A percentile compares a stretch with the other conserved stretches of the same genome.
These are phyloP conservation scores for Gonioctena quinquepunctata DNA, from an alignment of 1,140 invertebrate genomes.

Conservation along the genomic window DNA sequence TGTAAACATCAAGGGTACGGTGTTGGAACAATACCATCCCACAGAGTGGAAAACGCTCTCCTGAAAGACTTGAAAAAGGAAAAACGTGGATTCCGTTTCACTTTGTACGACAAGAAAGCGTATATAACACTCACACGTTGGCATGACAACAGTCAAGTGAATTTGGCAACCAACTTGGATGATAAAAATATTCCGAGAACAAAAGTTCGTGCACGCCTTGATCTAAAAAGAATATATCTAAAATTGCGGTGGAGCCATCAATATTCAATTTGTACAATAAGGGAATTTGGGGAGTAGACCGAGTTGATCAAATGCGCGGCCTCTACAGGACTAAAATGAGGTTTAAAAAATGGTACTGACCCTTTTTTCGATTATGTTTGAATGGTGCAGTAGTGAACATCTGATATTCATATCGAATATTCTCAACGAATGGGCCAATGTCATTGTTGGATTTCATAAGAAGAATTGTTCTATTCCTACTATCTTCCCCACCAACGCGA, in stretches of 20 bases:
- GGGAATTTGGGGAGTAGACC: slow-evolving; percentile 2
- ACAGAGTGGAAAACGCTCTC: background rate
- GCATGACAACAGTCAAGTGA: slow-evolving; percentile 34
- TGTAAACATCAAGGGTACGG: slow-evolving; percentile 8
- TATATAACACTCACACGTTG: slow-evolving; percentile 21
- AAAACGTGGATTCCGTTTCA: slow-evolving; percentile 13
- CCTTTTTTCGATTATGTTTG: background rate
- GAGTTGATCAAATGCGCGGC: background rate
- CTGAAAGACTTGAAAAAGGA: slow-evolving; percentile 5
- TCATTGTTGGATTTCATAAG: too few species aligned
- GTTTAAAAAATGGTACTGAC: slow-evolving; percentile 14
- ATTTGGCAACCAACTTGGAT: slow-evolving; percentile 22
- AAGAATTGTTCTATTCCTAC: background rate
- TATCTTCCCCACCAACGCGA: background rate
- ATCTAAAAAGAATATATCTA: background rate
- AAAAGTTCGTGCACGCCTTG: background rate
- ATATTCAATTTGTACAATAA: slow-evolving; percentile 5
- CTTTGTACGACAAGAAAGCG: slow-evolving; percentile 23
- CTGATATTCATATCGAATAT: background rate
- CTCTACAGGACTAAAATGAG: background rate
- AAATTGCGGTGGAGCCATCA: background rate
- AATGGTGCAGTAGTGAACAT: background rate
- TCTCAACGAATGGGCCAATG: too few species aligned
- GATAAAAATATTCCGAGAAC: background rate
- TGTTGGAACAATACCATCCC: slow-evolving; percentile 21